Base-by-base conservation (phyloP, 2,113 vertebrate genomes). In the Misgurnus anguillicaudatus region DNA sequence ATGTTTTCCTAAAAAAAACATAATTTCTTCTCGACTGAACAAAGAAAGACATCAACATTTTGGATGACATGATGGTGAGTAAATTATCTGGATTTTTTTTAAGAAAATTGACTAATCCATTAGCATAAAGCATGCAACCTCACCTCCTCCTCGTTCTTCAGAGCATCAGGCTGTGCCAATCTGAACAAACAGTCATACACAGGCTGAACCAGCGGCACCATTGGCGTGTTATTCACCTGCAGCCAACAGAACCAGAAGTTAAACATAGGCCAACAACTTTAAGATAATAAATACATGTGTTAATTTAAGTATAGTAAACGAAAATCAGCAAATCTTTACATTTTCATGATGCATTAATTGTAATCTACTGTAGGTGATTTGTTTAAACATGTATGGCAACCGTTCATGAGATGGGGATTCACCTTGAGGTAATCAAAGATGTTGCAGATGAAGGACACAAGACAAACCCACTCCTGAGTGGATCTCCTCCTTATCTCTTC, bases 371-470 rank as follows among this genome's bases (percentile, higher is more conserved):
- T 16, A 17, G 16, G 13, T 48, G 9, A 48, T n/a, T n/a, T 48
- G 47, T 11, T 9, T 48, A 17, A 16, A 55, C 47, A 51, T 13
- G 47, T 4, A 51, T 13, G 47, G 11, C 9, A 13, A 69, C 42
- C 42, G 31, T 58, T 69, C 38, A 24, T 11, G 13, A n/a, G 55
- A 4, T 14, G 9, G 4, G 1, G 5, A 1, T 55, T 66, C 55
- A 99, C 98, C 93, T 95, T 95, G 86, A 99, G 91, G 92, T 99
- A 97, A 92, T 99, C 96, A 0, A 98, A 99, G 90, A 98, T 90
- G 91, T 96, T 98, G 86, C 96, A 98, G 93, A 98, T 98, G 86
- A 99, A 98, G 48, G 95, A 96, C 88, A 99, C 96, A 0, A 91
- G 95, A 92, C 97, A 97, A 82, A 97, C 94, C 98, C 98, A 99